These are phyloP conservation scores for Chydorus sphaericus DNA, from an alignment of 2,888 invertebrate genomes.

Conservation along the genomic window DNA sequence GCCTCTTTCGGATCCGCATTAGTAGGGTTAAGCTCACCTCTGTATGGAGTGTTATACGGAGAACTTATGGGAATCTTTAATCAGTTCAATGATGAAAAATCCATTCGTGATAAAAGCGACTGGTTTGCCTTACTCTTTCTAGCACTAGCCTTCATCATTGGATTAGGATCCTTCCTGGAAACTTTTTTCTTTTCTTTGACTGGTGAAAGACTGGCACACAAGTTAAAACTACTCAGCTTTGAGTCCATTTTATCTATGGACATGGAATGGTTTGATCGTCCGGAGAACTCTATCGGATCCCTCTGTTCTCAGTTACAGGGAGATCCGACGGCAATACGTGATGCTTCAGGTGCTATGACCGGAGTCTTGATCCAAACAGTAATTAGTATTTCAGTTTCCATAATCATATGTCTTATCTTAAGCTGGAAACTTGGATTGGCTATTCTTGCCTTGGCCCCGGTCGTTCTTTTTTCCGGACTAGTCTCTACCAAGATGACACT, in stretches of 20 bases:
- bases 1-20: conserved; percentile 46
- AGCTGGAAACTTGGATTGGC: conserved; percentile 57
- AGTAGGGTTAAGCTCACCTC: conserved; percentile 55
- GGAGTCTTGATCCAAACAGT: conserved; percentile 51
- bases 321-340: conserved; percentile 60
- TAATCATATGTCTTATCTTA: conserved; percentile 44
- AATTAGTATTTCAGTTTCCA: conserved; percentile 47
- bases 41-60: conserved; percentile 63
- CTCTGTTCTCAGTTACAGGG: conserved; percentile 51
- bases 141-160: conserved; percentile 27
- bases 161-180: conserved; percentile 24
- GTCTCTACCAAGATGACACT: conserved; percentile 46
- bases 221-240: conserved; percentile 50
- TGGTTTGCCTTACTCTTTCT: too few species aligned
- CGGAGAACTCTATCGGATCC: conserved; percentile 50
- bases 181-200: conserved; percentile 58
- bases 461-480: conserved; percentile 48
- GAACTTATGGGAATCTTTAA: conserved; percentile 45
- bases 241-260: conserved; percentile 43
- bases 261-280: conserved; percentile 56
- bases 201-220: conserved; percentile 61
- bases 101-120: too few species aligned
- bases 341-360: conserved; percentile 53
- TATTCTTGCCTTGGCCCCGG: conserved; percentile 46
- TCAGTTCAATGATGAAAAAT: too few species aligned